Evolutionary conservation across 2,113 vertebrate species (phyloP), one percentile per base, ranked within the genome.

Genomic region (Siniperca chuatsi): DNA sequence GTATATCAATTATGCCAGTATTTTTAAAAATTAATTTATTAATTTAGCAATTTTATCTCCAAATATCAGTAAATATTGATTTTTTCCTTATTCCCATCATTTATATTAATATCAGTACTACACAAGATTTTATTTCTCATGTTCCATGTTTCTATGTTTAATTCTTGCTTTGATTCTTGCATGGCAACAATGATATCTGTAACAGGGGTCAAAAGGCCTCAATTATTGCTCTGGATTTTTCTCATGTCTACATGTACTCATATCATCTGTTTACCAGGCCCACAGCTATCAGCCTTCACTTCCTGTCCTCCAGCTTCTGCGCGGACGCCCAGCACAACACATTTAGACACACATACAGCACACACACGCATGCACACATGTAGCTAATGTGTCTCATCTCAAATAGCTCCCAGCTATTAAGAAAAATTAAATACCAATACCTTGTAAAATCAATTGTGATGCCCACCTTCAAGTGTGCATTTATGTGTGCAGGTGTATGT

Each of bases 371-470:
- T 11, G 33, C 42, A 62, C 44, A 71, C 48, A 55, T 50, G 42
- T 1, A 11, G 57, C 60, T 85, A 79, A 80, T 80, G 52, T 35
- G 71, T 33, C 58, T 81, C 52, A 61, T 81, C 46, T 76, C 61
- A 72, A 75, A 76, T 70, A 46, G 75, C 76, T 82, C 20, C 10
- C 0, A 75, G 73, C 72, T 15, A 74, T 89, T 69, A 40, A 48
- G 29, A 52, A 64, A 70, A 78, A 89, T 61, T 23, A 85, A 60
- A 82, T 64, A 73, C 48, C 50, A 79, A 73, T 72, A 65, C 16
- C 73, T 71, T 74, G 29, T 65, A 11, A 66, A 78, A 71, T 82
- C 2, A 6, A 79, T 78, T 84, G 21, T 65, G 62, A 80, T 46
- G 66, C 62, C 37, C 29, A 69, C 9, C 37, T 42, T 75, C 23